Conservation (phyloP, 2,888 invertebrate species). For the Brachycybe producta region DNA sequence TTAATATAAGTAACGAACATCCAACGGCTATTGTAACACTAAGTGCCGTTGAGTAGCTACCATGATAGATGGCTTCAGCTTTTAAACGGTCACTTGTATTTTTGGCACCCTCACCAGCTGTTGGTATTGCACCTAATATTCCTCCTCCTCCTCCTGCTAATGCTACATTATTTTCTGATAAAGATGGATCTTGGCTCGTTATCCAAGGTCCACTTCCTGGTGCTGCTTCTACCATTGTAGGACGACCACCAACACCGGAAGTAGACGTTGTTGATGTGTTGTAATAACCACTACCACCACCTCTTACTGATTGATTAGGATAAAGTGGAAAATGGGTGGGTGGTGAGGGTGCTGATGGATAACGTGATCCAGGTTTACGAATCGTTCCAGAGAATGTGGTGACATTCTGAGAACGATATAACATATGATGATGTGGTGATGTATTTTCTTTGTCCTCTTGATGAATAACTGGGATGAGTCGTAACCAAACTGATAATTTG, state of each 20-base stretch:
- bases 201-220: not conserved
- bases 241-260: not conserved
- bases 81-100: constrained; percentile 10
- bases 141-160: no score
- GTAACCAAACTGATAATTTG: constrained; percentile 88
- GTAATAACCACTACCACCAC: not conserved
- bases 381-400: not conserved
- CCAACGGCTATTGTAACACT: constrained; percentile 91
- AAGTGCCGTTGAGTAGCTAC: constrained; percentile 64
- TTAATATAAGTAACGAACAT: constrained; percentile 76
- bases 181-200: not conserved
- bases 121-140: no score
- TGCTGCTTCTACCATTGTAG: not conserved
- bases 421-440: constrained; percentile 67
- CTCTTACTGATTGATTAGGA: not conserved
- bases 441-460: constrained; percentile 49
- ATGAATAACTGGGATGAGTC: constrained; percentile 74
- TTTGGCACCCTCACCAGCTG: no score
- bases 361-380: not conserved
- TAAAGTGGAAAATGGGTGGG: not conserved
- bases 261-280: not conserved
- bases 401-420: constrained; percentile 48
- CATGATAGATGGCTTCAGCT: constrained; percentile 18
- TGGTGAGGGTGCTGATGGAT: not conserved
- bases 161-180: no score